Conservation (phyloP, 2,888 invertebrate genomes). For the Acheta domesticus region DNA sequence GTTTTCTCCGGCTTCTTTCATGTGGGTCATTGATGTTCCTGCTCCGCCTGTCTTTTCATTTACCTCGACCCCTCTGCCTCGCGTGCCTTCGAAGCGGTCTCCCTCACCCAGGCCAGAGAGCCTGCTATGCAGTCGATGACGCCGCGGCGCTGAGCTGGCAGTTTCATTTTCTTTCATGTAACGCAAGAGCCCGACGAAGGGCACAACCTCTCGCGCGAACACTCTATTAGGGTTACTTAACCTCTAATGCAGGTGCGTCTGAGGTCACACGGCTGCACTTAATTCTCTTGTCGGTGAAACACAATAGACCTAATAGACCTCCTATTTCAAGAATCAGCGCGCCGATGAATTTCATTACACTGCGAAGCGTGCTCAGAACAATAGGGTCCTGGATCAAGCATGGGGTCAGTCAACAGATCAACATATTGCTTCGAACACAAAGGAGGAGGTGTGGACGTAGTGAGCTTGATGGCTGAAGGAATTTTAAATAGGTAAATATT, state of each 20-base stretch:
- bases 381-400: background rate
- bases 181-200: background rate
- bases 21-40: too few species aligned
- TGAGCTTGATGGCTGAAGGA: too few species aligned
- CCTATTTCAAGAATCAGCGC: background rate
- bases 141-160: background rate
- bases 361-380: background rate
- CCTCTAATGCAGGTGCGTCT: background rate
- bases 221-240: background rate
- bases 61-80: too few species aligned
- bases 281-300: conserved; percentile 8
- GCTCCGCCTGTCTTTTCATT: too few species aligned
- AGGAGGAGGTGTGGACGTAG: too few species aligned
- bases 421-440: too few species aligned
- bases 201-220: background rate
- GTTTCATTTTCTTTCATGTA: background rate
- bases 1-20: too few species aligned
- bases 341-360: background rate
- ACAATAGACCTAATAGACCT: conserved; percentile 6
- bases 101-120: too few species aligned
- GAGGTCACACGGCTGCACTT: background rate
- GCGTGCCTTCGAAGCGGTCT: too few species aligned
- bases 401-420: too few species aligned
- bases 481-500: too few species aligned
- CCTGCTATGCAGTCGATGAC: background rate